Conservation (phyloP, 2,797 vertebrate species). For the Buphagus erythrorhynchus region DNA sequence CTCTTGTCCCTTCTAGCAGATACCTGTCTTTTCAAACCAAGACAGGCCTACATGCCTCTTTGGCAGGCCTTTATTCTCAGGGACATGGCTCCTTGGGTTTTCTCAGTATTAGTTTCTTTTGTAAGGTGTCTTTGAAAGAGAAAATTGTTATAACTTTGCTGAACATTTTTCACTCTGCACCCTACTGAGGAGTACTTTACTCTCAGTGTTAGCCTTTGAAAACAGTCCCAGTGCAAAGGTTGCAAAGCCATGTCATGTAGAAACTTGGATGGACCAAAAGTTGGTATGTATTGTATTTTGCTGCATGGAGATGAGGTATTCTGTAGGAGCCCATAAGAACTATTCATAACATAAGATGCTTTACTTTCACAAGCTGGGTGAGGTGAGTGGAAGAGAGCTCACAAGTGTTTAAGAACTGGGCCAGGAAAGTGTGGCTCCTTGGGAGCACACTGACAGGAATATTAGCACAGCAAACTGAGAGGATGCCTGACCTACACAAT, state of each 20-base stretch:
- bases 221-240: neutral
- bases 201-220: neutral
- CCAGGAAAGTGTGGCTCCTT: neutral
- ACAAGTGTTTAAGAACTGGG: neutral
- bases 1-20: no score
- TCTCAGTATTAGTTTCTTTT: neutral
- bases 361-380: neutral
- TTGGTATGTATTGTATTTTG: neutral
- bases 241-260: neutral
- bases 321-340: neutral
- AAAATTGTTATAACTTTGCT: neutral
- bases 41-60: neutral
- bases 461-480: neutral
- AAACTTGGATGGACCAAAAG: neutral
- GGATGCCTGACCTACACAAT: neutral
- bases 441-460: neutral
- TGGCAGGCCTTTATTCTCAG: neutral
- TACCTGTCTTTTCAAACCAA: no score
- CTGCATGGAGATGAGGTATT: neutral
- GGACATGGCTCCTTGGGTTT: neutral
- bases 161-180: neutral
- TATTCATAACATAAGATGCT: neutral
- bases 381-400: neutral
- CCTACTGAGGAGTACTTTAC: neutral
- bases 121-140: neutral